phyloP scores from a whole-genome alignment of 2,113 vertebrate genomes.

The Sylvietta virens region DNA sequence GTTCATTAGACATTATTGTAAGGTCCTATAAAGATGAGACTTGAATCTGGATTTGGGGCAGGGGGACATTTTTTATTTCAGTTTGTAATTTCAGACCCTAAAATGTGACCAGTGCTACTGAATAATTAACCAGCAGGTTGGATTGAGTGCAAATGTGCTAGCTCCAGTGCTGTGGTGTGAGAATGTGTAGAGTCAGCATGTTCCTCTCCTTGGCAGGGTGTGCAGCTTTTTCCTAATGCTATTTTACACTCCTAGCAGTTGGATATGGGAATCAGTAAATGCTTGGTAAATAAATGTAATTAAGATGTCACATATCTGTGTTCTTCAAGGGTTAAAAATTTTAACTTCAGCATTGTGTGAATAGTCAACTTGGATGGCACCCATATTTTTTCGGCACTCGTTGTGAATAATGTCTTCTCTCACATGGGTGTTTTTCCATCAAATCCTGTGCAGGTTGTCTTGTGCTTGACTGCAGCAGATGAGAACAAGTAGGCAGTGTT shows the following conservation, averaged over 20 bases:
- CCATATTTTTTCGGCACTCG: neutral
- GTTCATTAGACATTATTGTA: neutral
- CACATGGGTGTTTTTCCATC: neutral
- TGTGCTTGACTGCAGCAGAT: neutral
- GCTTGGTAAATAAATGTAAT: neutral
- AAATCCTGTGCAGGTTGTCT: neutral
- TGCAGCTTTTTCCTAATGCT: neutral
- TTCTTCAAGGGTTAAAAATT: neutral
- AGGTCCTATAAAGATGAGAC: neutral
- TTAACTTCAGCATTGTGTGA: neutral
- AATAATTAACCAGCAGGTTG: neutral
- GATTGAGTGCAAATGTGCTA: neutral
- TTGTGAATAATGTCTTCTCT: neutral
- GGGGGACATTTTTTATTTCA: neutral
- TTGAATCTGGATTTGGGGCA: neutral
- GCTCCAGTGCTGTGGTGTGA: neutral
- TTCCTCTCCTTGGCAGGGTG: neutral
- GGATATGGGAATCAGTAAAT: neutral
- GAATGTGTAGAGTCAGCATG: rapidly evolving
- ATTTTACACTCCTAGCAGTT: neutral
- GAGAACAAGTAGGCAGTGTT: neutral
- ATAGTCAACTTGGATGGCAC: neutral
- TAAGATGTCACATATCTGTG: neutral
- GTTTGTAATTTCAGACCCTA: neutral
- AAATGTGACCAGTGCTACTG: neutral